phyloP scores from a whole-genome alignment of 2,888 invertebrate species.

The Cordilura impudica region DNA sequence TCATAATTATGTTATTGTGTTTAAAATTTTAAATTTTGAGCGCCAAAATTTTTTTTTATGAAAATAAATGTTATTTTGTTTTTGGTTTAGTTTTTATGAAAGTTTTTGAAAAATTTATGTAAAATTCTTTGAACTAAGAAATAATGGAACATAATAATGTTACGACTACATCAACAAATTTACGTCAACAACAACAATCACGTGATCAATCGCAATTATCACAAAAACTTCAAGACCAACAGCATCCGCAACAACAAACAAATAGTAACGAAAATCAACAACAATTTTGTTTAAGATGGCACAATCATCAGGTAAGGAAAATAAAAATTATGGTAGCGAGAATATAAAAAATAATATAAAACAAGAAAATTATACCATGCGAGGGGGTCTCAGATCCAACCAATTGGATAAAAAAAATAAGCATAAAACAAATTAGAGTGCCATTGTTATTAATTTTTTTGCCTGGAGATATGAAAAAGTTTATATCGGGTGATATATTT shows the following conservation, averaged over 20 bases:
- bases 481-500: too few relatives aligned
- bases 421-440: too few relatives aligned
- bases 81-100: not conserved
- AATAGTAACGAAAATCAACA: slow-evolving; percentile 78
- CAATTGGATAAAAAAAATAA: too few relatives aligned
- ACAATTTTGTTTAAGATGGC: slow-evolving; percentile 92
- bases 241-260: slow-evolving; percentile 79
- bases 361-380: not conserved
- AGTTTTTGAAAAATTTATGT: not conserved
- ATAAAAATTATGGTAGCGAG: too few relatives aligned
- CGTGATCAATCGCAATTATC: slow-evolving; percentile 77
- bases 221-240: slow-evolving; percentile 69
- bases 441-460: too few relatives aligned
- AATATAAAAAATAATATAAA: not conserved
- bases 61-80: not conserved
- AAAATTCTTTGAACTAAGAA: slow-evolving; percentile 3
- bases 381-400: too few relatives aligned
- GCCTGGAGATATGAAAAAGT: too few relatives aligned
- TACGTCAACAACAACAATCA: slow-evolving; percentile 65
- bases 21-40: slow-evolving; percentile 21
- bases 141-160: slow-evolving; percentile 76
- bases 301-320: slow-evolving; percentile 85
- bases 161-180: slow-evolving; percentile 65
- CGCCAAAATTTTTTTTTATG: slow-evolving; percentile 42
- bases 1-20: slow-evolving; percentile 25